Evolutionary conservation across 2,113 vertebrate species (phyloP).

Genomic region (Hippocampus mohnikei): DNA sequence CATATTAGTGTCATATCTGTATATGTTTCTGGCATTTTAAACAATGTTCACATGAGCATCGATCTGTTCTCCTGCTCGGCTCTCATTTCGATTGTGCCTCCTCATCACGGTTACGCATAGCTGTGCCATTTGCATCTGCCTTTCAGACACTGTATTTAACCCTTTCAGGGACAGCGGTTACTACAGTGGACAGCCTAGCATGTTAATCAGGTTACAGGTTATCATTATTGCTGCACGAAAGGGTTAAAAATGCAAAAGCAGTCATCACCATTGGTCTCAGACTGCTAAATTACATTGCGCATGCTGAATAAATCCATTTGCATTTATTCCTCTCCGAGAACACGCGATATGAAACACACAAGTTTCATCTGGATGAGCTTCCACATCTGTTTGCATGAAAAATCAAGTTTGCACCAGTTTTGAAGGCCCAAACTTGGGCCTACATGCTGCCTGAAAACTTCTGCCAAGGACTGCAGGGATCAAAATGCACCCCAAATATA

Average conservation of each 20-base stretch:
- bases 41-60: background rate
- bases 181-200: too few relatives aligned
- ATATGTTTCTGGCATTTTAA: background rate
- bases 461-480: background rate
- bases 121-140: background rate
- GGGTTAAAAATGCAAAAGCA: background rate
- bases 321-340: background rate
- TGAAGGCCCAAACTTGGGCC: background rate
- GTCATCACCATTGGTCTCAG: background rate
- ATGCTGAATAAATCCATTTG: background rate
- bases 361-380: background rate
- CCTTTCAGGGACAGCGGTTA: too few relatives aligned
- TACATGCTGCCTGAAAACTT: background rate
- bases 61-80: background rate
- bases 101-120: background rate
- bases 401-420: background rate
- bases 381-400: background rate
- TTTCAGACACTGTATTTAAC: background rate
- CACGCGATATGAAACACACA: background rate
- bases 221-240: too few relatives aligned
- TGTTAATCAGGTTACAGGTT: too few relatives aligned
- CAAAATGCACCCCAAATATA: background rate
- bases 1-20: too few relatives aligned
- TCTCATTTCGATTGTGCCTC: background rate
- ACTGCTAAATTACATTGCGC: background rate